Conservation (phyloP, 2,113 vertebrate species). For the Brachyhypopomus occidentalis region DNA sequence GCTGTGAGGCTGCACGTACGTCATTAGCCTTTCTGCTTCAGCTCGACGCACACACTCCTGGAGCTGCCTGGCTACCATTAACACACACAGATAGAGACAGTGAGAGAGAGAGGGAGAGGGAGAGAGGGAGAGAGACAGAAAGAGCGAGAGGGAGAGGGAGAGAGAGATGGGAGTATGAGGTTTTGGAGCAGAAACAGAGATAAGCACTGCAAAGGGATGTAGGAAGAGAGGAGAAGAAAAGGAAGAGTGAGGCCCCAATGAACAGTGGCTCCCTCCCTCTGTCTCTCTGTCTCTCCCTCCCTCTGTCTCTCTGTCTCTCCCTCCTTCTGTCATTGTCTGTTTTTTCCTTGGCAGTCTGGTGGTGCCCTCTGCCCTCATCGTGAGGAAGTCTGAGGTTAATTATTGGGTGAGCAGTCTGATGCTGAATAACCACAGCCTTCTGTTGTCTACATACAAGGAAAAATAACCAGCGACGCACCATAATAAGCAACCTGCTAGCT, state of each 20-base stretch:
- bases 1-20: slow-evolving; percentile 74
- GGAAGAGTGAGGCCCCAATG: slow-evolving; percentile 47
- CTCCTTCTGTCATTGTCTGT: neutral
- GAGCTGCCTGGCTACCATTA: slow-evolving; percentile 57
- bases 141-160: neutral
- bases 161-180: too few species aligned
- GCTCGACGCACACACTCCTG: slow-evolving; percentile 63
- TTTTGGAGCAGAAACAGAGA: too few species aligned
- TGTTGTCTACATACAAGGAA: neutral
- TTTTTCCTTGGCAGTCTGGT: too few species aligned
- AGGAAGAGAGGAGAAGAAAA: too few species aligned
- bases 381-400: slow-evolving; percentile 63
- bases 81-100: neutral
- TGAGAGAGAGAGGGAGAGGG: neutral
- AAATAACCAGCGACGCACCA: neutral
- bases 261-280: slow-evolving; percentile 38
- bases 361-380: slow-evolving; percentile 19
- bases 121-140: neutral
- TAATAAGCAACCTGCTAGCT: neutral
- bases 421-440: slow-evolving; percentile 54
- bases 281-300: neutral
- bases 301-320: slow-evolving; percentile 29
- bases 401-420: slow-evolving; percentile 39
- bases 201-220: too few species aligned
- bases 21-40: slow-evolving; percentile 66